Conservation (phyloP, 2,113 vertebrate species). For the Cinclus mexicanus region DNA sequence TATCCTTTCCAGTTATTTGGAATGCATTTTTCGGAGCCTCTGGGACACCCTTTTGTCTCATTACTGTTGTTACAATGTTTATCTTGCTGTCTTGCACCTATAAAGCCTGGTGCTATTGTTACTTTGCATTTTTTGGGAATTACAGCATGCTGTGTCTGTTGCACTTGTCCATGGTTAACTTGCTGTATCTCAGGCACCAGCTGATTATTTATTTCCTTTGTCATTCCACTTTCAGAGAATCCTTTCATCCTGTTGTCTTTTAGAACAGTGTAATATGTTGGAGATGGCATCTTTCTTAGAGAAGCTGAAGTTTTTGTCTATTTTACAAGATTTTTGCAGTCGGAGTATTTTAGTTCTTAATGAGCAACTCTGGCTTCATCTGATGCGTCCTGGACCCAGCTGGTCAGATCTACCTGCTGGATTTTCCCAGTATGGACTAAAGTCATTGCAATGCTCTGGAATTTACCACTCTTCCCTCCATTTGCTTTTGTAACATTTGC, state of each 20-base stretch:
- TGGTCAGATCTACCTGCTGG: background rate
- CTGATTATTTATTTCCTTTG: background rate
- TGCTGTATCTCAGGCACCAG: background rate
- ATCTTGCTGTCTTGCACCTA: background rate
- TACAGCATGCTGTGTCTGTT: background rate
- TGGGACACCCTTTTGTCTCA: background rate
- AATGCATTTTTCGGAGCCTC: background rate
- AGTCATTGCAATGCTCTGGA: background rate
- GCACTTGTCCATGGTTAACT: background rate
- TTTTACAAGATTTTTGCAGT: background rate
- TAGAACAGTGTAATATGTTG: background rate
- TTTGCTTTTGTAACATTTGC: background rate
- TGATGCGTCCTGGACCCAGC: background rate
- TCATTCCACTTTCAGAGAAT: background rate
- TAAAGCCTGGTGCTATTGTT: background rate
- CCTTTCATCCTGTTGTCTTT: background rate
- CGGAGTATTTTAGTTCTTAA: background rate
- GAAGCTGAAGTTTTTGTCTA: background rate
- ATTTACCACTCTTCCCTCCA: background rate
- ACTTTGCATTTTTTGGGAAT: background rate
- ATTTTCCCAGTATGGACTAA: background rate
- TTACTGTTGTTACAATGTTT: background rate
- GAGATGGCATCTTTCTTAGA: background rate
- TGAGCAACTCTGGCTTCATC: background rate
- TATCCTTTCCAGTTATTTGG: background rate